Percentiles rank a stretch among this genome's conserved stretches.
Conservation (phyloP, 2,113 vertebrate genomes). For the Amazona vittata region DNA sequence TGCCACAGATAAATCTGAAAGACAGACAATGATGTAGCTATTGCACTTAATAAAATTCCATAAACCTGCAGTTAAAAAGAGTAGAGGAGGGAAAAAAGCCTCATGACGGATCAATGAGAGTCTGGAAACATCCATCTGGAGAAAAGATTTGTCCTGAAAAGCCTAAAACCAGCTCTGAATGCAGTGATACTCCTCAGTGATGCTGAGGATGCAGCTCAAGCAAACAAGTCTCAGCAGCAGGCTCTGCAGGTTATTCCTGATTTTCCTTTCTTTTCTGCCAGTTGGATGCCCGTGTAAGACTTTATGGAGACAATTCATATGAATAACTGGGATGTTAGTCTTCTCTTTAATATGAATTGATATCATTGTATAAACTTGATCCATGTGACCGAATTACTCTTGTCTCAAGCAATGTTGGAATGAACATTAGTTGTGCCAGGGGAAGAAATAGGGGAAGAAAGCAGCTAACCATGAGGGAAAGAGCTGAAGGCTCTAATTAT, state of each 20-base stretch:
- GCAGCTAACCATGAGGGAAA: neutral
- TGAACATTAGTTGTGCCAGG: neutral
- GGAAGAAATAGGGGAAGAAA: neutral
- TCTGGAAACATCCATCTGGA: conserved; percentile 58
- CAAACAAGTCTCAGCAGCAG: neutral
- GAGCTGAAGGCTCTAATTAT: neutral
- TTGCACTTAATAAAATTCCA: conserved; percentile 58
- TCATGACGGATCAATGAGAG: conserved; percentile 7
- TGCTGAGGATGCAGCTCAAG: neutral
- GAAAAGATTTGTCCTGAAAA: conserved; percentile 35
- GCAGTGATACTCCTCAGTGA: neutral
- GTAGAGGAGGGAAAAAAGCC: neutral
- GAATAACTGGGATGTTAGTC: neutral
- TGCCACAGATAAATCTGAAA: conserved; percentile 55
- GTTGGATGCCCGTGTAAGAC: neutral
- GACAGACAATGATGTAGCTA: conserved; percentile 37
- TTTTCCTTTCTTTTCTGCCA: neutral
- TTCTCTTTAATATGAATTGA: neutral
- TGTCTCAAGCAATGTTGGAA: neutral
- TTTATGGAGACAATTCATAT: neutral
- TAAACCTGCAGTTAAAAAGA: conserved; percentile 34
- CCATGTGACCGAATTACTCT: neutral
- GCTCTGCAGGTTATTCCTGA: conserved; percentile 30
- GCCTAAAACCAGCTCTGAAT: neutral
- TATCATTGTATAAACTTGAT: neutral